A percentile compares a stretch with the other conserved stretches of the same genome.
Conservation (phyloP, 2,888 invertebrate species). For the Alloscopus bannaensis region DNA sequence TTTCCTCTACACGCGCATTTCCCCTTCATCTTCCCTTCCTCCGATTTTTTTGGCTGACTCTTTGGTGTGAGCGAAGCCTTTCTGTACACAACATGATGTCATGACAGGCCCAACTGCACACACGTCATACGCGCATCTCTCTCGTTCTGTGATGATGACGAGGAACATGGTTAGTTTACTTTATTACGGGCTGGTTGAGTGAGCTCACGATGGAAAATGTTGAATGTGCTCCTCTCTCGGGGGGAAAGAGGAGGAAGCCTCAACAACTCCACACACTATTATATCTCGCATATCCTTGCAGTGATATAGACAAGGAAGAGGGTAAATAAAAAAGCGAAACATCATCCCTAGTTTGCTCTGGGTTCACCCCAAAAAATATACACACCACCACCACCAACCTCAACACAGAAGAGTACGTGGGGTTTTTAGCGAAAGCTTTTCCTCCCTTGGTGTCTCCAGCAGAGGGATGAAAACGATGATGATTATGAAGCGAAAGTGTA, state of each 20-base stretch:
- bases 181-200: slow-evolving; percentile 4
- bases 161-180: slow-evolving; percentile 57
- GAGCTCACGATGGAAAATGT: slow-evolving; percentile 43
- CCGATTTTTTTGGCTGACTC: neutral
- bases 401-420: slow-evolving; percentile 25
- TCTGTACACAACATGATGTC: slow-evolving; percentile 52
- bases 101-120: slow-evolving; percentile 28
- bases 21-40: neutral
- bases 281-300: too few relatives aligned
- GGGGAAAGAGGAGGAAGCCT: slow-evolving; percentile 60
- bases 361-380: slow-evolving; percentile 14
- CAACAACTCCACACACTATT: slow-evolving; percentile 58
- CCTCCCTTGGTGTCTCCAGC: neutral
- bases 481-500: slow-evolving; percentile 56
- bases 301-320: slow-evolving; percentile 4
- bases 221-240: slow-evolving; percentile 36
- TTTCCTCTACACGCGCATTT: slow-evolving; percentile 18
- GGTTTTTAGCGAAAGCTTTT: slow-evolving; percentile 44
- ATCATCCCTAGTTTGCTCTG: slow-evolving; percentile 15
- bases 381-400: slow-evolving; percentile 30
- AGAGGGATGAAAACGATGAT: slow-evolving; percentile 18
- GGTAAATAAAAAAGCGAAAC: slow-evolving; percentile 12
- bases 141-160: slow-evolving; percentile 28
- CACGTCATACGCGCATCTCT: slow-evolving; percentile 4
- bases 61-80: slow-evolving; percentile 39